Conservation (phyloP, 2,888 invertebrate genomes). For the Limulus polyphemus region DNA sequence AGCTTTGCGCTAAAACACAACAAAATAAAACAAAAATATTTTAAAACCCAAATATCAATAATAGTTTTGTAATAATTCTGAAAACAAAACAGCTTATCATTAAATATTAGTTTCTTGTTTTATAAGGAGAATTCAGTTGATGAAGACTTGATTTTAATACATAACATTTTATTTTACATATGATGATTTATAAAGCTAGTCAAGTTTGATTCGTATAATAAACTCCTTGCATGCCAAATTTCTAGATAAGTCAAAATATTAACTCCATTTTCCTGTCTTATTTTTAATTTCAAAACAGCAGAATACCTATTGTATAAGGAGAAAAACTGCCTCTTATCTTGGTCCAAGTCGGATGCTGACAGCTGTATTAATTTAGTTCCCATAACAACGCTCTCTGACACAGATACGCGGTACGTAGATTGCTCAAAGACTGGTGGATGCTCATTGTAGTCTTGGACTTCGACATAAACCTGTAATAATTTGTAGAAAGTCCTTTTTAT, state of each 20-base stretch:
- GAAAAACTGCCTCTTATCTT: conserved; percentile 59
- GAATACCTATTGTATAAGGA: conserved; percentile 45
- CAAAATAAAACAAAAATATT: conserved; percentile 3
- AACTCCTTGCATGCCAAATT: too few species aligned
- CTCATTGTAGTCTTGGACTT: conserved; percentile 52
- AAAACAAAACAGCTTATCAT: neutral
- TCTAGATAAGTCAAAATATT: too few species aligned
- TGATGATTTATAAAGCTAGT: too few species aligned
- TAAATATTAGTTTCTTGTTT: too few species aligned
- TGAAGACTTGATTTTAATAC: too few species aligned
- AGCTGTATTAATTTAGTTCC: conserved; percentile 56
- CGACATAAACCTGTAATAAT: conserved; percentile 13
- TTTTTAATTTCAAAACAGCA: too few species aligned
- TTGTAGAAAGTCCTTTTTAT: too few species aligned
- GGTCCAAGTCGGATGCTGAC: conserved; percentile 56
- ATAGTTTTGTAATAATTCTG: too few species aligned
- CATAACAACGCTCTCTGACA: conserved; percentile 62
- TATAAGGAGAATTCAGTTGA: too few species aligned
- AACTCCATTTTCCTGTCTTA: too few species aligned
- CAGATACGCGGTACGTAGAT: conserved; percentile 56
- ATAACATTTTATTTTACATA: too few species aligned
- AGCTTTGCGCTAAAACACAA: conserved; percentile 16
- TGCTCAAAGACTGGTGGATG: conserved; percentile 69
- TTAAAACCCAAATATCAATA: neutral
- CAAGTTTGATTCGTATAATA: too few species aligned